Conservation (phyloP, 2,113 vertebrate species). For the Talpa occidentalis region DNA sequence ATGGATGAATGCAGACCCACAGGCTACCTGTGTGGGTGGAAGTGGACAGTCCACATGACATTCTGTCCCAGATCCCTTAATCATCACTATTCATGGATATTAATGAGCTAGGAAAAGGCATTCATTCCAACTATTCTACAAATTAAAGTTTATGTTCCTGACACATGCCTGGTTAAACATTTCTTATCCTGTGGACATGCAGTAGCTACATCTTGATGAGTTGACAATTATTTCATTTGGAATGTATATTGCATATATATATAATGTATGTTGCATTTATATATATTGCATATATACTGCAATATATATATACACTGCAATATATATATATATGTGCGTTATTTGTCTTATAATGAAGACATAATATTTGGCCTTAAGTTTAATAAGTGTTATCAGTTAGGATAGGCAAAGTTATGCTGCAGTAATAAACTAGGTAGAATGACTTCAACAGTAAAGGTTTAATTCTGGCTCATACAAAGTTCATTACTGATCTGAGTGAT, state of each 20-base stretch:
- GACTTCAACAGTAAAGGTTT: not conserved
- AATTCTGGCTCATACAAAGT: not conserved
- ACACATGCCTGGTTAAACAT: not conserved
- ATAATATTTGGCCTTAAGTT: not conserved
- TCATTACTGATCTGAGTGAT: not conserved
- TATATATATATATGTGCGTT: too few relatives aligned
- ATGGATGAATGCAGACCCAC: too few relatives aligned
- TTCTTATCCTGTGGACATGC: not conserved
- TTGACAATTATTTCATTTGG: not conserved
- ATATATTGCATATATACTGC: too few relatives aligned
- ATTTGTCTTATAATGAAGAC: not conserved
- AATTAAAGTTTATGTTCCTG: conserved; percentile 23
- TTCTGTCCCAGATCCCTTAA: not conserved
- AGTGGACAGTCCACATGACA: not conserved
- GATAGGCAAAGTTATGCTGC: not conserved
- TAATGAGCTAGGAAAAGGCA: not conserved
- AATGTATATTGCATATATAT: not conserved
- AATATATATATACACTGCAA: too few relatives aligned
- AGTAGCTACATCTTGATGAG: not conserved
- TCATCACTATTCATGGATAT: not conserved
- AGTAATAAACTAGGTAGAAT: not conserved
- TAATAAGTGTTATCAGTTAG: not conserved
- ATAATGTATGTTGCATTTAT: too few relatives aligned
- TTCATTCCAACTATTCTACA: not conserved
- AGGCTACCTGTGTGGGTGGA: not conserved